Percentiles rank a stretch among this genome's conserved stretches.
Evolutionary conservation across 2,797 vertebrate genomes (phyloP).

Genomic region (Alosa sapidissima): DNA sequence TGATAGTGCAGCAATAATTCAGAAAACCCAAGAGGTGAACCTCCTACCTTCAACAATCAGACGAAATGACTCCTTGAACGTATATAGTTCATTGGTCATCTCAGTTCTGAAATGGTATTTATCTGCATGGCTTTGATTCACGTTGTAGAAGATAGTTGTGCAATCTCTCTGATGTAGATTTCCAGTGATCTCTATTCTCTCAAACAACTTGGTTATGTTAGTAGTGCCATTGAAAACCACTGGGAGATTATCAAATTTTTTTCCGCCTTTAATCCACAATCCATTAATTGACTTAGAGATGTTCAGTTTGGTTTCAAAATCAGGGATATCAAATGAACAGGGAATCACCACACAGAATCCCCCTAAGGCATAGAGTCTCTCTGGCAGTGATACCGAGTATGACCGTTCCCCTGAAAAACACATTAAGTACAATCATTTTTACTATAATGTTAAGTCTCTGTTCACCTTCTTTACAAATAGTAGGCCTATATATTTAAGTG

Average conservation of each 20-base stretch:
- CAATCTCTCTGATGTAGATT: slow-evolving; percentile 53
- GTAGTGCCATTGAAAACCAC: slow-evolving; percentile 47
- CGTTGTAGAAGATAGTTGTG: slow-evolving; percentile 56
- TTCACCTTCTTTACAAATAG: background rate
- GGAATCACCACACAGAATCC: slow-evolving; percentile 65
- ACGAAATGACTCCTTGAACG: slow-evolving; percentile 12
- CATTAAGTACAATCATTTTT: background rate
- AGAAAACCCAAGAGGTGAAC: background rate
- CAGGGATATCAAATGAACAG: slow-evolving; percentile 40
- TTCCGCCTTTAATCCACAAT: slow-evolving; percentile 54
- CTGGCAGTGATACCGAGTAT: slow-evolving; percentile 29
- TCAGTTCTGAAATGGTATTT: slow-evolving; percentile 59
- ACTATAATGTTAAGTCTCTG: background rate
- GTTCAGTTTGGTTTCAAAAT: fast-evolving
- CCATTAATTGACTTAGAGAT: fast-evolving
- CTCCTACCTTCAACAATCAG: slow-evolving; percentile 55
- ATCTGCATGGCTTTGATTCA: slow-evolving; percentile 22
- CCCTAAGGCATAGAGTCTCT: slow-evolving; percentile 45
- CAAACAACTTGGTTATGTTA: background rate
- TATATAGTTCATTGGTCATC: fast-evolving
- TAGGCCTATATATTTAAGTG: background rate
- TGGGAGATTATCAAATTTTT: fast-evolving
- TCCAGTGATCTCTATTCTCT: slow-evolving; percentile 50
- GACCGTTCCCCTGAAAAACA: slow-evolving; percentile 28
- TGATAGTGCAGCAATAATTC: too few species aligned